Conservation (phyloP, 2,888 invertebrate species). For the Byasa hedistus region DNA sequence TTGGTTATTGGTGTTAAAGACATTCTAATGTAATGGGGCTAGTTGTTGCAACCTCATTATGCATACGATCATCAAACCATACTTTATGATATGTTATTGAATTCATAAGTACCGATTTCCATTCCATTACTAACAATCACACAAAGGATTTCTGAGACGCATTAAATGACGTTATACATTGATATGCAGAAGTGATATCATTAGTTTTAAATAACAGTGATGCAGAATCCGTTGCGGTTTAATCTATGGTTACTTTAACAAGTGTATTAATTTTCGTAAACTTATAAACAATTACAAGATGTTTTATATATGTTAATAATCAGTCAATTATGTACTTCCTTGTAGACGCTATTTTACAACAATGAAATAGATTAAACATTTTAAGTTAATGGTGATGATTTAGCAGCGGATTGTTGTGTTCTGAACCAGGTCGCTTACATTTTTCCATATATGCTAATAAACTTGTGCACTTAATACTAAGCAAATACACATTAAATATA, state of each 20-base stretch:
- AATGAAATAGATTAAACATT: no score
- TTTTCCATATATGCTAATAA: no score
- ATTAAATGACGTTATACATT: constrained; percentile 22
- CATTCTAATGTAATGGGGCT: not conserved
- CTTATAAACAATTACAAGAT: not conserved
- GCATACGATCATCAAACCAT: constrained; percentile 11
- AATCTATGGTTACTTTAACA: constrained; percentile 6
- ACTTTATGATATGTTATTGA: constrained; percentile 26
- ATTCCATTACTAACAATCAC: constrained; percentile 16
- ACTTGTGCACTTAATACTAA: no score
- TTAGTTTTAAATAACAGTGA: constrained; percentile 39
- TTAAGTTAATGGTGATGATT: no score
- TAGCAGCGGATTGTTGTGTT: no score
- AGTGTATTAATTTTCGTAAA: not conserved
- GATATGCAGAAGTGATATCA: constrained; percentile 39
- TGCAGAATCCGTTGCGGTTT: constrained; percentile 26
- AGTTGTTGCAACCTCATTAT: constrained; percentile 10
- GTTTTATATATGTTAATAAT: not conserved
- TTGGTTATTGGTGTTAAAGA: not conserved
- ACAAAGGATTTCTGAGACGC: constrained; percentile 30
- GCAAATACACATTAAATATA: no score
- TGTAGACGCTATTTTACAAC: no score
- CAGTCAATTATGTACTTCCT: not conserved
- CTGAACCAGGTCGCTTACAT: no score
- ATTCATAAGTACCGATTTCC: constrained; percentile 18